Conservation (phyloP, 1,140 invertebrate species). For the Nasonia giraulti region DNA sequence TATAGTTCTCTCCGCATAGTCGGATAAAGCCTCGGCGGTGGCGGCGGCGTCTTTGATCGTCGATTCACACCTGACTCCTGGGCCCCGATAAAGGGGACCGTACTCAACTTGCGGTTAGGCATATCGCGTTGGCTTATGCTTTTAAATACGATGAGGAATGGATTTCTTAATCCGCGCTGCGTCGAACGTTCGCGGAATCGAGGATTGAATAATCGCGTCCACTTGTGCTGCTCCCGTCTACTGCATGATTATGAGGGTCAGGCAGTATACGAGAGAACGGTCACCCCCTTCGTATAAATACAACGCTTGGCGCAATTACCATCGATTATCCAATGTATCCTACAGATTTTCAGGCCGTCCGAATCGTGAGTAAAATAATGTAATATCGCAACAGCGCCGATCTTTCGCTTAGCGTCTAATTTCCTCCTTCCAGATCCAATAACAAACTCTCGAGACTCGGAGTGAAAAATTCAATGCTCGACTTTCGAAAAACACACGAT, state of each 20-base stretch:
- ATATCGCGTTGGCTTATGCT: not conserved
- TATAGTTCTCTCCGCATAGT: slow-evolving; percentile 39
- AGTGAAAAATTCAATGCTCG: too few species aligned
- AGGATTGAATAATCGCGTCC: not conserved
- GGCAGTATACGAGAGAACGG: not conserved
- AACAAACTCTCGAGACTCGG: too few species aligned
- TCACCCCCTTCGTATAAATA: not conserved
- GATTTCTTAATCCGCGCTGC: slow-evolving; percentile 4
- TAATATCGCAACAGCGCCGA: too few species aligned
- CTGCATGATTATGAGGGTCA: too few species aligned
- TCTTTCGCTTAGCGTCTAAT: too few species aligned
- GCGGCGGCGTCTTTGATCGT: slow-evolving; percentile 45
- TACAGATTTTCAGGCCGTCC: not conserved
- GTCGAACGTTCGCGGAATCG: too few species aligned
- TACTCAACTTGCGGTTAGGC: not conserved
- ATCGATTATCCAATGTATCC: slow-evolving; percentile 14
- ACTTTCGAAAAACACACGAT: too few species aligned
- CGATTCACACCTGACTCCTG: slow-evolving; percentile 66
- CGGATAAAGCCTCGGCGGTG: slow-evolving; percentile 51
- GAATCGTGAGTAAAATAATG: not conserved
- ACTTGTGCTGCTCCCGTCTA: not conserved
- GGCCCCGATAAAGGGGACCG: slow-evolving; percentile 57
- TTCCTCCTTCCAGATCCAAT: too few species aligned
- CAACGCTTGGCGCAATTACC: not conserved
- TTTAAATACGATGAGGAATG: not conserved